Base-by-base conservation (phyloP, 2,113 vertebrate genomes). In the Spea bombifrons region DNA sequence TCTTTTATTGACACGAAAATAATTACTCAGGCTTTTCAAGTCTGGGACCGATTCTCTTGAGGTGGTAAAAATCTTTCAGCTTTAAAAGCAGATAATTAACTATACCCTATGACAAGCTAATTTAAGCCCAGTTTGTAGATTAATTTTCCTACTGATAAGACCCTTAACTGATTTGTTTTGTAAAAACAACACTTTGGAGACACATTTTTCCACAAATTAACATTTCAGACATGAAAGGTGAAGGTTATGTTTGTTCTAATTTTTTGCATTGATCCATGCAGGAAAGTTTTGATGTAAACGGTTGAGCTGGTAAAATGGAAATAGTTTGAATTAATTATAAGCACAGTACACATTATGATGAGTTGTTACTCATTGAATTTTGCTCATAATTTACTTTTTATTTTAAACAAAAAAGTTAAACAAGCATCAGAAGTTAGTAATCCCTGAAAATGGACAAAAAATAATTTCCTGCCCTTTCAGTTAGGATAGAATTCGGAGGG, bases 1-100 rank as follows among this genome's bases (percentile, higher is more conserved):
- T 80, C 63, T 80, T 73, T 66, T 72, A 65, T 69, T 78, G 76
- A 78, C 63, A 80, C 46, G 70, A 67, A 73, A 80, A 80, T 80
- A 73, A 80, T 80, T 73, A 80, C 73, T 73, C 63, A 66, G 77
- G 9, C 76, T 66, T 71, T 78, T 72, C 48, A 71, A 78, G 69
- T 73, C 63, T 16, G 13, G 50, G 47, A 73, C 16, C 7, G 44
- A 80, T 73, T 80, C 71, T 80, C 77, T 66, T 59, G 70, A 43
- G 77, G 77, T 73, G 61, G 12, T 67, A 59, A 72, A 73, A 73
- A 80, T 78, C 57, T 73, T 80, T 80, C 70, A 66, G 53, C 49
- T 67, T 79, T 80, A 80, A 80, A 80, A 59, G 70, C 71, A 67
- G 70, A 73, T 80, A 80, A 80, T 80, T 66, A 80, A 80, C 76